Conservation (phyloP, 2,888 invertebrate genomes). For the Dugesia japonica region DNA sequence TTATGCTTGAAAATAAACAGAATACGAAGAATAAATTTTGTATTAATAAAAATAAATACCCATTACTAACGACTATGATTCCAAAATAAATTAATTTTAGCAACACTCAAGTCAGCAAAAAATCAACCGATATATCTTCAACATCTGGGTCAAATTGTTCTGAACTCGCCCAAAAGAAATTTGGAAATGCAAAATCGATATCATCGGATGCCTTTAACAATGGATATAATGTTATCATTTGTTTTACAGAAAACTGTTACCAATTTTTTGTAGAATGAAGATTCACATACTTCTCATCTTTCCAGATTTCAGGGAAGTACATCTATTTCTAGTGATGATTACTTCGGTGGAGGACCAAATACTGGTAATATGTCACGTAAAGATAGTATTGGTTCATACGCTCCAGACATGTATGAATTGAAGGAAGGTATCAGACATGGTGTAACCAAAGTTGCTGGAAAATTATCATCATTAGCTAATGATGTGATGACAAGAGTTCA, state of each 20-base stretch:
- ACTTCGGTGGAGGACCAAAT: constrained; percentile 53
- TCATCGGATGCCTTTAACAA: constrained; percentile 92
- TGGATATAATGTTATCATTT: constrained; percentile 46
- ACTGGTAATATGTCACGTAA: neutral
- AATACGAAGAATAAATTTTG: no score
- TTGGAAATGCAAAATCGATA: constrained; percentile 87
- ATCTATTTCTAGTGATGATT: constrained; percentile 86
- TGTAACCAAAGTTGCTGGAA: constrained; percentile 90
- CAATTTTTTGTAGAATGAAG: neutral
- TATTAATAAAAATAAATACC: no score
- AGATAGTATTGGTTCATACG: neutral
- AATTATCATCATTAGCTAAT: constrained; percentile 76
- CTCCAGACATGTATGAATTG: constrained; percentile 71
- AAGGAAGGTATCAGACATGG: constrained; percentile 89
- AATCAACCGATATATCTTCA: neutral
- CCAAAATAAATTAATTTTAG: neutral
- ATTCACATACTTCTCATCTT: neutral
- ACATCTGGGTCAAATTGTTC: constrained; percentile 40
- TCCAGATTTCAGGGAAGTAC: constrained; percentile 75
- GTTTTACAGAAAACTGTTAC: neutral
- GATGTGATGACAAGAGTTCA: constrained; percentile 82
- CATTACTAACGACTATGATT: no score
- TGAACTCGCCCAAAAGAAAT: constrained; percentile 77
- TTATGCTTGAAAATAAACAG: no score
- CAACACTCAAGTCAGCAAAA: neutral